Evolutionary conservation across 1,140 invertebrate species (phyloP).

Genomic region (Neodiprion pinetum): DNA sequence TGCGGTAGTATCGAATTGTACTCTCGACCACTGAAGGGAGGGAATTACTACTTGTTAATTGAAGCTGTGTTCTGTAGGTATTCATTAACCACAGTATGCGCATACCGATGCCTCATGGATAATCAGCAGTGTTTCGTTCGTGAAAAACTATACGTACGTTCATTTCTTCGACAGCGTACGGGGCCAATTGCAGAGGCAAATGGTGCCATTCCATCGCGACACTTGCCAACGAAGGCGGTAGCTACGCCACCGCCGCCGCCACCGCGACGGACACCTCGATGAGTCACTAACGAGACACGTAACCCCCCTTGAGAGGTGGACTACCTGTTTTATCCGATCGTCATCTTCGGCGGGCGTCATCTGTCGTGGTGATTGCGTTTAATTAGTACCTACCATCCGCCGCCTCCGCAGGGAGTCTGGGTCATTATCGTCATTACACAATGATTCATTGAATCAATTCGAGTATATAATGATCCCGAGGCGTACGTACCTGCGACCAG

Average conservation of each 20-base stretch:
- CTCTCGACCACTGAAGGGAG: too few species aligned
- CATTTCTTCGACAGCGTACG: too few species aligned
- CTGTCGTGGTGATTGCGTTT: slow-evolving; percentile 1
- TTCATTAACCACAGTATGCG: too few species aligned
- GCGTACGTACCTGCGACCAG: not conserved
- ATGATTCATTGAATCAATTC: slow-evolving; percentile 1
- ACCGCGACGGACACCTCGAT: not conserved
- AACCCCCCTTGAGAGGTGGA: not conserved
- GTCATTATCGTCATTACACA: not conserved
- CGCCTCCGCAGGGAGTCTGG: not conserved
- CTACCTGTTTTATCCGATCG: slow-evolving; percentile 7
- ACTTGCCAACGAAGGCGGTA: not conserved
- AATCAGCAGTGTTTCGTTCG: too few species aligned
- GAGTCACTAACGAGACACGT: slow-evolving; percentile 4
- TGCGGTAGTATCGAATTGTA: too few species aligned
- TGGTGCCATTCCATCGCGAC: not conserved
- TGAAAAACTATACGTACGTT: too few species aligned
- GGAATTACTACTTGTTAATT: too few species aligned
- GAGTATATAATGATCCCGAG: not conserved
- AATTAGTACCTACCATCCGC: not conserved
- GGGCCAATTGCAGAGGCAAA: too few species aligned
- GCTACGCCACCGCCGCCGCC: not conserved
- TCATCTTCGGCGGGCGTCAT: slow-evolving; percentile 6
- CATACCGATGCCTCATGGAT: too few species aligned
- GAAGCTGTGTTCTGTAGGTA: too few species aligned